Evolutionary conservation across 2,113 vertebrate species (phyloP).

Genomic region (Tamias sibiricus): DNA sequence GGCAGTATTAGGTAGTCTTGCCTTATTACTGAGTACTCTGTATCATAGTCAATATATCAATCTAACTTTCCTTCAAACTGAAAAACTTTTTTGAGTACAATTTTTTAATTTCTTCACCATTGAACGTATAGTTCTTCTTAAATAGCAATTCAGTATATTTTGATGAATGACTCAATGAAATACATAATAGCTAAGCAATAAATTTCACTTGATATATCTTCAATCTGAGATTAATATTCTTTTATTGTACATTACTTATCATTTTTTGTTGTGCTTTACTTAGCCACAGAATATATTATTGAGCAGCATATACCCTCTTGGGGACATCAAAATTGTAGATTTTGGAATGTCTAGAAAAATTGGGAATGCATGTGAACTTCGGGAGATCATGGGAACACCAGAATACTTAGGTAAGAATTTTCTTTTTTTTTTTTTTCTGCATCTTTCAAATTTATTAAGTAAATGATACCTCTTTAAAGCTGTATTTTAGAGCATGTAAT

Average conservation of each 20-base stretch:
- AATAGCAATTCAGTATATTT: background rate
- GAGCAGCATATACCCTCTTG: slow-evolving; percentile 92
- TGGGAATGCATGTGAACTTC: slow-evolving; percentile 90
- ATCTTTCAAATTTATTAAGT: slow-evolving; percentile 45
- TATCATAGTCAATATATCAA: background rate
- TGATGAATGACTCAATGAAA: slow-evolving; percentile 9
- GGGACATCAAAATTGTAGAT: slow-evolving; percentile 98
- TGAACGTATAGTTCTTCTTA: background rate
- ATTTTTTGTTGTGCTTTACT: slow-evolving; percentile 70
- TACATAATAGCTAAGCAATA: background rate
- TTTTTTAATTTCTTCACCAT: background rate
- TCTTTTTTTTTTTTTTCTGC: slow-evolving; percentile 27
- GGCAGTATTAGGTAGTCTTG: background rate
- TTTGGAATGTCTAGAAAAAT: slow-evolving; percentile 96
- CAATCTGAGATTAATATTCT: background rate
- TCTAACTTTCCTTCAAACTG: background rate
- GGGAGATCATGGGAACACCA: slow-evolving; percentile 97
- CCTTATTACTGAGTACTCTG: background rate
- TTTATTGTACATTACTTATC: slow-evolving; percentile 78
- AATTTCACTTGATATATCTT: background rate
- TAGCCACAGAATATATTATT: slow-evolving; percentile 98
- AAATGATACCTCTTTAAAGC: background rate
- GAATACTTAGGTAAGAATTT: slow-evolving; percentile 95
- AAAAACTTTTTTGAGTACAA: background rate
- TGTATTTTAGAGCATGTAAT: background rate